Conservation (phyloP, 2,113 vertebrate species). For the Dipodomys spectabilis region DNA sequence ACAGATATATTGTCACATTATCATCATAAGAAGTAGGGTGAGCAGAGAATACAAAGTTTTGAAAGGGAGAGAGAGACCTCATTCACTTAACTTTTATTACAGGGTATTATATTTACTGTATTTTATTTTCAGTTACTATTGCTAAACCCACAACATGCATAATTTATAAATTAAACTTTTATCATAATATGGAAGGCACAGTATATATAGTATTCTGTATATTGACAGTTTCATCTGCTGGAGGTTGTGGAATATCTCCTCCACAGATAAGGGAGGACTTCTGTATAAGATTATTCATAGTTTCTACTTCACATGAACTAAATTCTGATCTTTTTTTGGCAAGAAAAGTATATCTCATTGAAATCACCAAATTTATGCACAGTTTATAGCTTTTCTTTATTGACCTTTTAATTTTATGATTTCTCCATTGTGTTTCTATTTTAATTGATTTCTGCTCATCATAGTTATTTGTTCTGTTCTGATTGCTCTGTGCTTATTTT, state of each 20-base stretch:
- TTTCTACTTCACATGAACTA: constrained; percentile 10
- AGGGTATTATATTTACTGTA: neutral
- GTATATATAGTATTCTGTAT: no score
- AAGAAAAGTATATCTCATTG: constrained; percentile 5
- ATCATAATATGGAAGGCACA: neutral
- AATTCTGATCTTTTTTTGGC: neutral
- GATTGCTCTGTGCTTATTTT: constrained; percentile 40
- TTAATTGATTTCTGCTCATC: constrained; percentile 31
- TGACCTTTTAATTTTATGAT: constrained; percentile 20
- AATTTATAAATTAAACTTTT: neutral
- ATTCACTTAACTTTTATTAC: neutral
- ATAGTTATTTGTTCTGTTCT: neutral
- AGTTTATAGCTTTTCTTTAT: neutral
- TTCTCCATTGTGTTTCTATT: neutral
- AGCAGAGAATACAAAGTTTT: neutral
- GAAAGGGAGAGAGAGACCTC: neutral
- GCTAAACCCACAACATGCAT: neutral
- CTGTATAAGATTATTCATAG: neutral
- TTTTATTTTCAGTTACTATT: neutral
- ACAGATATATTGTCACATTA: neutral
- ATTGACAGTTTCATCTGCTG: neutral
- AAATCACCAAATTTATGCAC: constrained; percentile 7
- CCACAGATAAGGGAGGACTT: neutral
- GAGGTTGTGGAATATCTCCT: neutral
- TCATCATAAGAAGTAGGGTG: neutral